Conservation (phyloP, 2,888 invertebrate genomes). For the Sesia bembeciformis region DNA sequence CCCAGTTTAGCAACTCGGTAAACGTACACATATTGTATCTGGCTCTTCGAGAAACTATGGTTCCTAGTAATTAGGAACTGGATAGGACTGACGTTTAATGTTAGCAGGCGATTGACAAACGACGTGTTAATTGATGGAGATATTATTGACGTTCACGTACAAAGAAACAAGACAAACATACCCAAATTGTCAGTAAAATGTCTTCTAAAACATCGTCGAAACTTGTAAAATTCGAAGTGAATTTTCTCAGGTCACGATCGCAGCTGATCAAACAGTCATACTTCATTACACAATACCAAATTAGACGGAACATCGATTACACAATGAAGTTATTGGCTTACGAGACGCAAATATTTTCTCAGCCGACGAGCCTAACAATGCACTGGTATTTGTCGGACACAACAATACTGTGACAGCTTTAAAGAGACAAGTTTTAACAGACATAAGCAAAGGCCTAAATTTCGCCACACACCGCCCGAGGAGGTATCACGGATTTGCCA, state of each 20-base stretch:
- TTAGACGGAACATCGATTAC: conserved; percentile 22
- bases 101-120: conserved; percentile 4
- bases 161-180: neutral
- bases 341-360: conserved; percentile 32
- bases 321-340: conserved; percentile 29
- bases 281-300: conserved; percentile 1
- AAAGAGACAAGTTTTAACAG: conserved; percentile 10
- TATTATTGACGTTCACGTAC: neutral
- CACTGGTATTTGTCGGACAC: conserved; percentile 12
- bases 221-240: neutral
- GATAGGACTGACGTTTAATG: conserved; percentile 25
- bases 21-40: conserved; percentile 2
- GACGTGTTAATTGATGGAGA: conserved; percentile 6
- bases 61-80: conserved; percentile 38
- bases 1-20: conserved; percentile 5
- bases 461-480: conserved; percentile 24
- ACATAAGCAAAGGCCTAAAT: conserved; percentile 8
- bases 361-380: conserved; percentile 18
- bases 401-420: neutral
- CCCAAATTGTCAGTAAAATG: too few species aligned
- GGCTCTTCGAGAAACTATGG: conserved; percentile 35
- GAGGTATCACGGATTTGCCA: conserved; percentile 46
- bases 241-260: neutral
- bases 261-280: neutral
- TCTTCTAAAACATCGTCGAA: too few species aligned